Evolutionary conservation across 2,113 vertebrate genomes (phyloP), one percentile per base, ranked within the genome.

Genomic region (Apodemus speciosus): DNA sequence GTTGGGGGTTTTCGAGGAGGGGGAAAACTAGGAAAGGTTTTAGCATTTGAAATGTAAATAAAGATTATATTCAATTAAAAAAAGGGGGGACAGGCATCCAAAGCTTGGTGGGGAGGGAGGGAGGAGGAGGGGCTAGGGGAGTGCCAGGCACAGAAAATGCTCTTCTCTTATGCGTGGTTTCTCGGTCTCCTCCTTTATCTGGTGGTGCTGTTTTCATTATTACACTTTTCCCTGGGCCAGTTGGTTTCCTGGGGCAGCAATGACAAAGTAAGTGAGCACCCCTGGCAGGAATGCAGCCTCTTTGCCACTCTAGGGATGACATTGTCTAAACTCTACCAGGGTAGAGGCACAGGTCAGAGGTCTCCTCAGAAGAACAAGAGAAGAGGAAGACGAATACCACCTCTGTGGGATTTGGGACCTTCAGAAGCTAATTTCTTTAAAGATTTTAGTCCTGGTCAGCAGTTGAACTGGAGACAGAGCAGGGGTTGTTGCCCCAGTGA

Each of bases 131-230:
- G 7, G 2, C 13, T 3, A 23, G 79, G 23, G 23, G 6, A n/a
- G 21, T 20, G 21, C 30, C 20, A n/a, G 40, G 2, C 2, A 14
- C 25, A 9, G 7, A 0, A 4, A 9, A 0, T 5, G 60, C 5
- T n/a, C 43, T 81, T 75, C 53, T n/a, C 75, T 68, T 40, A 3
- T 32, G 14, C 15, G 51, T 49, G 51, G 0, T 68, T 86, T 80
- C 18, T 43, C 0, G 2, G 20, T n/a, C 62, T 46, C n/a, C 15
- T 23, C 2, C 3, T 92, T 87, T 68, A 58, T 77, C 72, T 51
- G 13, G 9, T 7, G 2, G 60, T 53, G 60, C 30, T n/a, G 4
- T 72, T 77, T 94, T 90, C 49, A 66, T 38, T 90, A 77, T 66
- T 69, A 38, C 38, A 73, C 38, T 40, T 7, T 69, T 72, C 20